Percentiles rank a stretch among this genome's conserved stretches.
phyloP scores from a whole-genome alignment of 2,113 vertebrate species.

The Vireo altiloquus region DNA sequence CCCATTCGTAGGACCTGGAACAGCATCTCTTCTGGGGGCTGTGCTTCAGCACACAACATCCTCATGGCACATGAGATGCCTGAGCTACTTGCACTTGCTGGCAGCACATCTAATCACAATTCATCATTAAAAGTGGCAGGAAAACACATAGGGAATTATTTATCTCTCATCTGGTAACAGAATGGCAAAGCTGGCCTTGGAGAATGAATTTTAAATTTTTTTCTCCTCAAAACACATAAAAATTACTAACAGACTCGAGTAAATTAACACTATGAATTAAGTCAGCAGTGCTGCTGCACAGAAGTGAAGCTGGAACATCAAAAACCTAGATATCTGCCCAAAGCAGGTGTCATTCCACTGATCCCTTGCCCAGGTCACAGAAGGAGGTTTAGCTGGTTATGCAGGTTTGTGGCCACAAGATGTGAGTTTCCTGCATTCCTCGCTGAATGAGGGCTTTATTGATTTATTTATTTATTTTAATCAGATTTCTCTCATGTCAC shows the following conservation, averaged over 20 bases:
- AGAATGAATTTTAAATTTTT: neutral
- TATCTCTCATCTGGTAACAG: neutral
- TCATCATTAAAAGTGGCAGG: neutral
- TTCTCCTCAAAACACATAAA: neutral
- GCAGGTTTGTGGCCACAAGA: neutral
- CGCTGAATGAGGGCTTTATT: neutral
- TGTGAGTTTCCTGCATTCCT: neutral
- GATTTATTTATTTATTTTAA: neutral
- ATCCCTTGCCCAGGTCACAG: fast-evolving
- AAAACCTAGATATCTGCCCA: neutral
- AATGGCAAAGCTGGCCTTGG: neutral
- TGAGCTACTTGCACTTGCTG: neutral
- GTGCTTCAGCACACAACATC: neutral
- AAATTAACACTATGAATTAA: neutral
- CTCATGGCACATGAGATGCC: neutral
- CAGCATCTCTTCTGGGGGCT: neutral
- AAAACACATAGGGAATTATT: neutral
- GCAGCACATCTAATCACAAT: neutral
- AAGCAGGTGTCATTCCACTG: neutral
- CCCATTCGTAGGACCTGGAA: neutral
- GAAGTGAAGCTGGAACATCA: neutral
- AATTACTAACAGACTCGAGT: neutral
- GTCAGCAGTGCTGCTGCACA: neutral
- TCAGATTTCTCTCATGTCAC: neutral
- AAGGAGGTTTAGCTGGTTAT: neutral